Conservation (phyloP, 2,888 invertebrate genomes). For the Shargacucullia verbasci region DNA sequence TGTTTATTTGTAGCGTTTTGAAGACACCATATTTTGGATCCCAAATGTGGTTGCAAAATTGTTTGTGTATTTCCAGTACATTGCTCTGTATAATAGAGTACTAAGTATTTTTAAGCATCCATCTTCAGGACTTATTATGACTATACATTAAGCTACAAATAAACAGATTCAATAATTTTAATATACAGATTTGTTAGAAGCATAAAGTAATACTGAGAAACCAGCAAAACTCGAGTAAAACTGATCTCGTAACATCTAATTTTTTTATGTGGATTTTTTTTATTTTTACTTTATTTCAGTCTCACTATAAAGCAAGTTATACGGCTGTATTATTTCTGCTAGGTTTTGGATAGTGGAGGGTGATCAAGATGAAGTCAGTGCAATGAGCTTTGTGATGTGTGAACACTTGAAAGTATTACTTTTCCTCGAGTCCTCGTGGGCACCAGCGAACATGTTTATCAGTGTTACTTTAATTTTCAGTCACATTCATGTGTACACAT, state of each 20-base stretch:
- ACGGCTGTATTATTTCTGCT: conserved; percentile 42
- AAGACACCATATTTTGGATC: conserved; percentile 7
- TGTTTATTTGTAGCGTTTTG: conserved; percentile 46
- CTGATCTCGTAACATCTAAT: conserved; percentile 52
- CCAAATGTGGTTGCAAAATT: conserved; percentile 5
- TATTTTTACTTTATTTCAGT: conserved; percentile 32
- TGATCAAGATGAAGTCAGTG: conserved; percentile 19
- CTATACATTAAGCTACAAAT: conserved; percentile 41
- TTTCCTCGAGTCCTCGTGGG: conserved; percentile 3
- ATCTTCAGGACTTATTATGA: conserved; percentile 1
- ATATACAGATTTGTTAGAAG: conserved; percentile 48
- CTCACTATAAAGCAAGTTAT: conserved; percentile 34
- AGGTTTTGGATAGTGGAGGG: conserved; percentile 35
- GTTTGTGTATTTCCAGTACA: conserved; percentile 9
- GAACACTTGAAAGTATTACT: conserved; percentile 23
- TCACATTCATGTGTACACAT: conserved; percentile 46
- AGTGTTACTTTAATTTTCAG: conserved; percentile 56
- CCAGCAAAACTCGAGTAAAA: conserved; percentile 32
- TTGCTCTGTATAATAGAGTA: conserved; percentile 10
- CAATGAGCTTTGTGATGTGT: conserved; percentile 23
- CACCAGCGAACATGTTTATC: conserved; percentile 33
- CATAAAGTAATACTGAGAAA: conserved; percentile 58
- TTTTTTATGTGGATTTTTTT: conserved; percentile 40
- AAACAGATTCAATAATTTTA: conserved; percentile 43
- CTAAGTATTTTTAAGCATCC: conserved; percentile 15